Percentiles rank a stretch among this genome's conserved stretches.
phyloP scores from a whole-genome alignment of 2,888 invertebrate species.

The Volucella inanis region DNA sequence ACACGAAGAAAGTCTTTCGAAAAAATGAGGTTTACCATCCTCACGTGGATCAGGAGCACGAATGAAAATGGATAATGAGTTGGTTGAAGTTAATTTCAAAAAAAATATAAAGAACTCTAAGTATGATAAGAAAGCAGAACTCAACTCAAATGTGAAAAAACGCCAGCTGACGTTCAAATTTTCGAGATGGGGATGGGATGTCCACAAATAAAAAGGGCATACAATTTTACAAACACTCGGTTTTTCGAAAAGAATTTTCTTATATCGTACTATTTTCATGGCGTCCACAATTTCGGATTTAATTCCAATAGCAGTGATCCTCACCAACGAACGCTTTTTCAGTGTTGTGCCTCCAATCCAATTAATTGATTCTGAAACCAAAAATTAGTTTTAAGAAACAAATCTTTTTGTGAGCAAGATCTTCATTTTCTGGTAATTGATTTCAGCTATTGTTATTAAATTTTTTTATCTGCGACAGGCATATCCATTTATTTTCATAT shows the following conservation, averaged over 20 bases:
- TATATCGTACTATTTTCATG: slow-evolving; percentile 16
- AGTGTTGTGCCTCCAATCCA: slow-evolving; percentile 19
- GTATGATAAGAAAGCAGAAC: neutral
- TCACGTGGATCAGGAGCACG: too few species aligned
- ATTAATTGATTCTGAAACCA: too few species aligned
- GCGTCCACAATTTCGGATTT: slow-evolving; percentile 9
- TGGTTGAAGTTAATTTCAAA: slow-evolving; percentile 3
- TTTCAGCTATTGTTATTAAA: too few species aligned
- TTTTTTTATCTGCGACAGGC: slow-evolving; percentile 3
- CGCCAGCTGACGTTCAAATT: too few species aligned
- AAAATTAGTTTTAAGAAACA: too few species aligned
- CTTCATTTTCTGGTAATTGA: too few species aligned
- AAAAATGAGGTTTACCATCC: too few species aligned
- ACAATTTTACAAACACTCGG: too few species aligned
- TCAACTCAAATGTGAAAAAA: neutral
- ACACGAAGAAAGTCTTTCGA: too few species aligned
- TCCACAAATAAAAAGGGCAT: too few species aligned
- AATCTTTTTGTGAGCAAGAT: too few species aligned
- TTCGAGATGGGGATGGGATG: neutral
- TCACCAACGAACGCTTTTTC: slow-evolving; percentile 1
- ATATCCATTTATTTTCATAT: slow-evolving; percentile 1
- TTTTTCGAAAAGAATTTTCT: too few species aligned
- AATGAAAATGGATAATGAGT: neutral
- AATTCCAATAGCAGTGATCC: slow-evolving; percentile 11
- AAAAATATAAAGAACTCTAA: slow-evolving; percentile 1